A percentile compares a stretch with the other conserved stretches of the same genome.
Evolutionary conservation across 2,888 invertebrate species (phyloP).

Genomic region (Molanna angustata): DNA sequence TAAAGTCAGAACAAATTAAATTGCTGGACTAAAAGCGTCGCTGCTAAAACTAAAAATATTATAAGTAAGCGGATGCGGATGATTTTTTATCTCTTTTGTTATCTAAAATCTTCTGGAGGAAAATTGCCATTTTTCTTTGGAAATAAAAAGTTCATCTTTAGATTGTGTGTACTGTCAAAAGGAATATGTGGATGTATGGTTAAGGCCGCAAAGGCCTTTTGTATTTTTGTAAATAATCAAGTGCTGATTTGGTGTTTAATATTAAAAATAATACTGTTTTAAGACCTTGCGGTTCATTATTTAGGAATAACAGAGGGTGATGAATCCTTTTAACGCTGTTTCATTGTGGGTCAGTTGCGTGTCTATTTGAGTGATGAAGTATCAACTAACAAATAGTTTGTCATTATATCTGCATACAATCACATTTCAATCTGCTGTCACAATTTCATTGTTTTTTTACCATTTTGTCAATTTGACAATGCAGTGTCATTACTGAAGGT

Average conservation of each 20-base stretch:
- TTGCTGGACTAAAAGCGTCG: too few species aligned
- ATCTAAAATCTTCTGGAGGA: too few species aligned
- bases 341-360: slow-evolving; percentile 15
- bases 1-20: too few species aligned
- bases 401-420: slow-evolving; percentile 16
- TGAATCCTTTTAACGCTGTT: background rate
- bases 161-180: background rate
- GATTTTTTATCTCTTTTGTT: background rate
- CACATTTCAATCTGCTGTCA: too few species aligned
- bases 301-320: slow-evolving; percentile 8
- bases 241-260: slow-evolving; percentile 31
- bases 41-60: too few species aligned
- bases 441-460: too few species aligned
- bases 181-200: slow-evolving; percentile 17
- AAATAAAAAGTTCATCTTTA: background rate
- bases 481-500: too few species aligned
- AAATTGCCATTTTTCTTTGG: too few species aligned
- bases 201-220: slow-evolving; percentile 30
- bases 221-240: slow-evolving; percentile 33
- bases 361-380: slow-evolving; percentile 26
- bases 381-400: slow-evolving; percentile 30
- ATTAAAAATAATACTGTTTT: slow-evolving; percentile 17
- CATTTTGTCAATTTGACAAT: too few species aligned
- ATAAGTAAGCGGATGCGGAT: background rate
- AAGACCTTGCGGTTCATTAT: slow-evolving; percentile 2